Evolutionary conservation across 2,797 vertebrate genomes (phyloP).

Genomic region (Enteromius anoplus): DNA sequence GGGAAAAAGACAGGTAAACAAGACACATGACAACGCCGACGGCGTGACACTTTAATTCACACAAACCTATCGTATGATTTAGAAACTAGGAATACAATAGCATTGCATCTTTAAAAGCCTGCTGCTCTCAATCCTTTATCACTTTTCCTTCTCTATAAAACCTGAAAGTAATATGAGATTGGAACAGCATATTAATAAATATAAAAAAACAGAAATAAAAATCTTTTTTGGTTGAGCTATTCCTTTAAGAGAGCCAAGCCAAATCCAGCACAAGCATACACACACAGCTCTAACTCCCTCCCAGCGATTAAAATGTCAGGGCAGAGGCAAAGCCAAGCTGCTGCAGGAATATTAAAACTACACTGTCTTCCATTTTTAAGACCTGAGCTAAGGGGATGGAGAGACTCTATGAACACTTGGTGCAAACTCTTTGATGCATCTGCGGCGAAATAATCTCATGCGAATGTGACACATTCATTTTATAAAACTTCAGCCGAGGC

Average conservation of each 20-base stretch:
- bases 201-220: neutral
- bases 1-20: too few relatives aligned
- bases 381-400: slow-evolving; percentile 16
- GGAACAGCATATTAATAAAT: neutral
- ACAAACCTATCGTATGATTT: neutral
- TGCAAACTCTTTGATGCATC: slow-evolving; percentile 31
- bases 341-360: slow-evolving; percentile 44
- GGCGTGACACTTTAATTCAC: neutral
- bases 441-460: slow-evolving; percentile 41
- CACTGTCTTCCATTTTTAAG: slow-evolving; percentile 38
- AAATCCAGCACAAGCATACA: slow-evolving; percentile 11
- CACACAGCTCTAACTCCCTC: slow-evolving; percentile 32
- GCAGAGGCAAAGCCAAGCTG: slow-evolving; percentile 26
- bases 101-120: neutral
- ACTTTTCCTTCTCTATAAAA: neutral
- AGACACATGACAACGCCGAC: too few relatives aligned
- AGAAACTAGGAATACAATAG: neutral
- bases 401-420: slow-evolving; percentile 32
- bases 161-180: neutral
- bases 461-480: slow-evolving; percentile 36
- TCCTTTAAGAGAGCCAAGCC: slow-evolving; percentile 25
- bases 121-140: neutral
- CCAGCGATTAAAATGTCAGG: slow-evolving; percentile 54
- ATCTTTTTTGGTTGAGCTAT: neutral
- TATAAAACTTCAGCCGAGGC: slow-evolving; percentile 5